These are phyloP conservation scores for Etheostoma spectabile DNA, from an alignment of 2,113 vertebrate genomes.

Conservation along the genomic window DNA sequence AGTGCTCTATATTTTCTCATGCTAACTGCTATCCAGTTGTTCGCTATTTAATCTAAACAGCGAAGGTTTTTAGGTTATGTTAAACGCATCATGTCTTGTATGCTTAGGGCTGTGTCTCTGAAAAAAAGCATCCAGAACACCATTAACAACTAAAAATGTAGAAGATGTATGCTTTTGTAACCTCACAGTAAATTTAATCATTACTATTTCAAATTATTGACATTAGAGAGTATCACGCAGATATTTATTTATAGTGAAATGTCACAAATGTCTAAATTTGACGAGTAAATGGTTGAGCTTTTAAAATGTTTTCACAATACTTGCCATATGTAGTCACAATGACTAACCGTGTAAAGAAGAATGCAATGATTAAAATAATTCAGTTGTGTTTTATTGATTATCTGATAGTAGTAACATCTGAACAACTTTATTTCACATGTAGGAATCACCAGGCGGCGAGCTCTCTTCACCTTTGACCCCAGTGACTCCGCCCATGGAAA, in stretches of 20 bases:
- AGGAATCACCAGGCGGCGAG: slow-evolving; percentile 85
- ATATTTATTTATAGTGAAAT: background rate
- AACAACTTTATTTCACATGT: slow-evolving; percentile 30
- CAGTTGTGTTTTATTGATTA: background rate
- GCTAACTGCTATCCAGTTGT: background rate
- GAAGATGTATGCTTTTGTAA: background rate
- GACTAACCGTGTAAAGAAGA: too few species aligned
- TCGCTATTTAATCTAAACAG: slow-evolving; percentile 1
- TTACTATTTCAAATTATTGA: background rate
- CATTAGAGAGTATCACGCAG: background rate
- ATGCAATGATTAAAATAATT: background rate
- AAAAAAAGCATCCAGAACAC: background rate
- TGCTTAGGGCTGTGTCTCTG: background rate
- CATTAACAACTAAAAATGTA: slow-evolving; percentile 8
- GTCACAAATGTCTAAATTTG: background rate
- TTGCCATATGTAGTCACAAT: background rate
- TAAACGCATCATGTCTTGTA: slow-evolving; percentile 2
- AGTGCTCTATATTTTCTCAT: background rate
- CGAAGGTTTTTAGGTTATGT: slow-evolving; percentile 11
- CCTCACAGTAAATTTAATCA: background rate
- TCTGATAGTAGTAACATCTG: slow-evolving; percentile 2
- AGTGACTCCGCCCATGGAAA: slow-evolving; percentile 91
- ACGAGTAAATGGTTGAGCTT: background rate
- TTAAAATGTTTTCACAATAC: background rate
- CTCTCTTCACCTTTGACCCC: slow-evolving; percentile 93